Percentiles rank a stretch among this genome's conserved stretches.
Evolutionary conservation across 2,888 invertebrate genomes (phyloP).

Genomic region (Mythimna loreyi): DNA sequence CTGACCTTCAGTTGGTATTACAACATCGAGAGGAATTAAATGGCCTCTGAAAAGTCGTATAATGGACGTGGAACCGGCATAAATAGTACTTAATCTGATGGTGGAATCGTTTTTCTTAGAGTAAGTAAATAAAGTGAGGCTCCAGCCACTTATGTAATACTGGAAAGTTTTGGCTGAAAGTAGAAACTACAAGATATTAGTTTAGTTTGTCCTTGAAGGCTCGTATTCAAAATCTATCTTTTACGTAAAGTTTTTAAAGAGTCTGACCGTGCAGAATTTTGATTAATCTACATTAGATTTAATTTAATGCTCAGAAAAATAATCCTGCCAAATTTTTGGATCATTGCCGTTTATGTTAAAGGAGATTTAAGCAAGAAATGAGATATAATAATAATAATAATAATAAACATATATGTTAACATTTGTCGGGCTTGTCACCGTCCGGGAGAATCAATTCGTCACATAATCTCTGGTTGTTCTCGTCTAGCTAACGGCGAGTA

Average conservation of each 20-base stretch:
- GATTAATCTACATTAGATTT: background rate
- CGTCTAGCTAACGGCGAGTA: too few species aligned
- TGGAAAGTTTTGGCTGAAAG: conserved; percentile 23
- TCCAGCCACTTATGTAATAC: conserved; percentile 28
- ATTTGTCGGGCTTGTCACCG: too few species aligned
- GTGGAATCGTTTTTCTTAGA: conserved; percentile 45
- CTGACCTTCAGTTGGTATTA: conserved; percentile 35
- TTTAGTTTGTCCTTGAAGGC: background rate
- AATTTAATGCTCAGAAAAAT: background rate
- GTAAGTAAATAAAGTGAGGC: conserved; percentile 25
- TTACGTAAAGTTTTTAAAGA: background rate
- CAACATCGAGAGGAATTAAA: conserved; percentile 41
- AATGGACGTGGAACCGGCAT: conserved; percentile 56
- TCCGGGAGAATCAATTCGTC: too few species aligned
- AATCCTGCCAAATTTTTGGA: too few species aligned
- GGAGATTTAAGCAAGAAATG: too few species aligned
- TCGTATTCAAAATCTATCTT: background rate
- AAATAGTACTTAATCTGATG: conserved; percentile 60
- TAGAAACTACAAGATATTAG: conserved; percentile 5
- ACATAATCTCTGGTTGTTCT: too few species aligned
- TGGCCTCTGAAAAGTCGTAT: conserved; percentile 32
- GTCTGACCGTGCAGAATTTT: background rate
- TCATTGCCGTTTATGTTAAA: too few species aligned
- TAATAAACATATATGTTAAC: too few species aligned
- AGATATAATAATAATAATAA: too few species aligned